phyloP scores from a whole-genome alignment of 1,140 invertebrate species.

The Scaptomyza hsui region DNA sequence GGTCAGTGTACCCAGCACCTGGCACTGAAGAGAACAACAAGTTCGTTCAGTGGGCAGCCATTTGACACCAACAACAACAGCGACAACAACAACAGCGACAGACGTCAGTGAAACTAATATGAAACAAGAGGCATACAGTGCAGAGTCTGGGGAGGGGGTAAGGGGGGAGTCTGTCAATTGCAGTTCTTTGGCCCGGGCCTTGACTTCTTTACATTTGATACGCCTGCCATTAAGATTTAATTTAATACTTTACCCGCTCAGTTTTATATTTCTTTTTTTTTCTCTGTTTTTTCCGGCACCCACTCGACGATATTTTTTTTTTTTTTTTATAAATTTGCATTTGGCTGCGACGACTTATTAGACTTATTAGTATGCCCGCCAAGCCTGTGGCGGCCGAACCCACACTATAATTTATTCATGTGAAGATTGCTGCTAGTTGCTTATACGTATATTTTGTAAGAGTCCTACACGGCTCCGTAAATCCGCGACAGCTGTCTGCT shows the following conservation, averaged over 20 bases:
- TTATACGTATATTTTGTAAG: constrained; percentile 12
- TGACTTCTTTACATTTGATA: constrained; percentile 74
- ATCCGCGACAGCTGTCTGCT: constrained; percentile 54
- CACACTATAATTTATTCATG: constrained; percentile 67
- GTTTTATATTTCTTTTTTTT: background rate
- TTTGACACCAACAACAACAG: constrained; percentile 71
- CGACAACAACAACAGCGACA: too few relatives aligned
- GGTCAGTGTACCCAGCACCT: constrained; percentile 53
- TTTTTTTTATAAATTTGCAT: constrained; percentile 51
- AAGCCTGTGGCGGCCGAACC: constrained; percentile 34
- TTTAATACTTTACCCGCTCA: constrained; percentile 58
- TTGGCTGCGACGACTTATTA: constrained; percentile 24
- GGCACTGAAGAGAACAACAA: constrained; percentile 23
- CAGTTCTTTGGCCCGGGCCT: constrained; percentile 72
- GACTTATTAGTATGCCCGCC: constrained; percentile 71
- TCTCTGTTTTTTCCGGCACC: constrained; percentile 25
- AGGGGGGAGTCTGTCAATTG: constrained; percentile 49
- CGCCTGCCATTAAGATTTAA: constrained; percentile 62
- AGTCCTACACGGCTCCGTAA: constrained; percentile 41
- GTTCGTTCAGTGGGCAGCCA: constrained; percentile 46
- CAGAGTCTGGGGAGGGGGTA: constrained; percentile 3
- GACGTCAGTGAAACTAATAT: constrained; percentile 2
- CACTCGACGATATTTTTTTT: constrained; percentile 32
- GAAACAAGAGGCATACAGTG: background rate
- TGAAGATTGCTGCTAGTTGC: constrained; percentile 34